Conservation (phyloP, 1,140 invertebrate species). For the Papilio helenus region DNA sequence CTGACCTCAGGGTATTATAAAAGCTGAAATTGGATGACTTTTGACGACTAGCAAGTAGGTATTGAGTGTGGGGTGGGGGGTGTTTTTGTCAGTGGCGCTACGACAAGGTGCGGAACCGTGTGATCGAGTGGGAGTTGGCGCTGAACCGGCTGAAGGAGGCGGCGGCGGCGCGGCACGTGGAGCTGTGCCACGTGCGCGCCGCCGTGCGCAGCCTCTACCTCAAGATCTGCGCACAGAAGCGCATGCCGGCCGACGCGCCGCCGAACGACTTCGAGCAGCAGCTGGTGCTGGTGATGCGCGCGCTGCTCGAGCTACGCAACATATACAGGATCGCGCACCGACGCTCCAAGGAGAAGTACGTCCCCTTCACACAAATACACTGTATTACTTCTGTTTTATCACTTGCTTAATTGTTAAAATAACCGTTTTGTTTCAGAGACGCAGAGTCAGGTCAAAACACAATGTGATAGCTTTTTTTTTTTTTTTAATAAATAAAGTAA, state of each 20-base stretch:
- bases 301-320: constrained; percentile 68
- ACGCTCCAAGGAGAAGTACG: constrained; percentile 72
- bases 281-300: constrained; percentile 77
- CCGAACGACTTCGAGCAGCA: constrained; percentile 73
- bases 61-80: background rate
- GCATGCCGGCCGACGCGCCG: constrained; percentile 57
- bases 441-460: constrained; percentile 50
- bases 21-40: background rate
- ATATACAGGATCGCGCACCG: constrained; percentile 72
- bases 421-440: constrained; percentile 50
- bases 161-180: constrained; percentile 68
- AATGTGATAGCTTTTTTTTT: background rate
- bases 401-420: constrained; percentile 11
- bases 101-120: constrained; percentile 72
- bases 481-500: background rate
- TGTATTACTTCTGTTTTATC: background rate
- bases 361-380: background rate
- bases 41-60: background rate
- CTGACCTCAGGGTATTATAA: constrained; percentile 67
- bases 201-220: constrained; percentile 76
- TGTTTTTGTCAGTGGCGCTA: constrained; percentile 69
- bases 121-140: constrained; percentile 78
- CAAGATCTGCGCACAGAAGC: constrained; percentile 79
- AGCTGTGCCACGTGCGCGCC: constrained; percentile 72
- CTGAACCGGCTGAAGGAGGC: constrained; percentile 76